These are phyloP conservation scores for Piscicola geometra DNA, from an alignment of 2,888 invertebrate genomes.

Conservation along the genomic window DNA sequence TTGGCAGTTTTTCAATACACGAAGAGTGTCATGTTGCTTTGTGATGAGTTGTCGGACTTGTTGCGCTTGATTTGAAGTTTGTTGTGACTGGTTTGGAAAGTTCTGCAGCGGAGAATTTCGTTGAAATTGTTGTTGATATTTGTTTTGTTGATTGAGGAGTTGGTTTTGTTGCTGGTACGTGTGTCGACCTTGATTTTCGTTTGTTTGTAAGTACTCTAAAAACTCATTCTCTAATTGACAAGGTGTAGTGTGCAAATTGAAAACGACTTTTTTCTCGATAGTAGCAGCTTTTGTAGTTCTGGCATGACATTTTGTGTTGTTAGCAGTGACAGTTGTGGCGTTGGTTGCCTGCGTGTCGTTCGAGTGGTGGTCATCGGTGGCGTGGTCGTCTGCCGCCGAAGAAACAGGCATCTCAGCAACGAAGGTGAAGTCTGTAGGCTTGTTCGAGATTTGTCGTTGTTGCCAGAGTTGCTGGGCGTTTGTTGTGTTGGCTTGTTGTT, in stretches of 20 bases:
- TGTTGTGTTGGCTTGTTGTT: neutral
- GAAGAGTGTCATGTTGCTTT: neutral
- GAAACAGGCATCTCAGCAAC: too few species aligned
- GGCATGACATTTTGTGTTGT: neutral
- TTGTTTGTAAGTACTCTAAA: neutral
- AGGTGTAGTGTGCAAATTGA: neutral
- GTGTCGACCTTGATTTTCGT: neutral
- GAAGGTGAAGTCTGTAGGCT: too few species aligned
- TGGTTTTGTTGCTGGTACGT: neutral
- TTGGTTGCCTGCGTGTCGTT: neutral
- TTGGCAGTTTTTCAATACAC: neutral
- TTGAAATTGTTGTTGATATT: neutral
- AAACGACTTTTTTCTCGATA: neutral
- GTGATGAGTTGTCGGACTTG: neutral
- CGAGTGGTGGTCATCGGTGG: neutral
- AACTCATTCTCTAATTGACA: neutral
- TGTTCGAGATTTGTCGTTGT: too few species aligned
- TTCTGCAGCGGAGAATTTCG: conserved; percentile 3
- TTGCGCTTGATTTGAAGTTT: neutral
- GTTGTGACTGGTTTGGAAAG: neutral
- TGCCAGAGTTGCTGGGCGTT: too few species aligned
- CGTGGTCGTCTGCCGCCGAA: too few species aligned
- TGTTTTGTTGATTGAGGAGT: neutral
- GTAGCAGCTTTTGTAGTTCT: neutral
- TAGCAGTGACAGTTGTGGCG: neutral